phyloP scores from a whole-genome alignment of 2,888 invertebrate genomes.

The Mimas tiliae region DNA sequence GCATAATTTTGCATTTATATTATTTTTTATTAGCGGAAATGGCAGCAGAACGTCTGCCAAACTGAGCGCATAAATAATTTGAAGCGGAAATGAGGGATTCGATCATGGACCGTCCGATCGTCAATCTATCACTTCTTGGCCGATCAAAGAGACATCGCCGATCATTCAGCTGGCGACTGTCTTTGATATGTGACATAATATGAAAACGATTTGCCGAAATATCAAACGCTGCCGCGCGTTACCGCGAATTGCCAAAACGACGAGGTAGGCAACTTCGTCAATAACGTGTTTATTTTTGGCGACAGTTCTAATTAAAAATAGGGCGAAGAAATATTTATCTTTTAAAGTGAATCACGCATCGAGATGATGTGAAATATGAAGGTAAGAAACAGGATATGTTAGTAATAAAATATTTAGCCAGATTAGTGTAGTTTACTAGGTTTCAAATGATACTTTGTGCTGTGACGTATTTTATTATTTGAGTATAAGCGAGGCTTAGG shows the following conservation, averaged over 20 bases:
- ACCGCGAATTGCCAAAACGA: constrained; percentile 6
- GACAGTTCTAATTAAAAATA: constrained; percentile 17
- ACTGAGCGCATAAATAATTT: constrained; percentile 60
- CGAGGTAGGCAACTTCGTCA: constrained; percentile 1
- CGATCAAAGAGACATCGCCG: constrained; percentile 70
- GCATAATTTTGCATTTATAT: constrained; percentile 25
- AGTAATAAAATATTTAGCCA: not conserved
- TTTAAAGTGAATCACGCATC: not conserved
- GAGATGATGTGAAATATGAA: not conserved
- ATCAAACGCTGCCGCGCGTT: constrained; percentile 31
- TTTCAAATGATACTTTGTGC: too few relatives aligned
- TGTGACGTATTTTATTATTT: too few relatives aligned
- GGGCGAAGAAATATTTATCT: constrained; percentile 1
- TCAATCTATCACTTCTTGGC: constrained; percentile 65
- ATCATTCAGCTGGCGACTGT: constrained; percentile 37
- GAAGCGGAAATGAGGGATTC: constrained; percentile 64
- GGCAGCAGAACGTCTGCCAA: constrained; percentile 65
- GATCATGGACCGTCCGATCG: constrained; percentile 59
- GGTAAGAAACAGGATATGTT: not conserved
- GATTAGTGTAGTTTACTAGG: not conserved
- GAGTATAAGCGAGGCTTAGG: too few relatives aligned
- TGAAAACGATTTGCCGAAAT: constrained; percentile 29
- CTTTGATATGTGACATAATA: constrained; percentile 31
- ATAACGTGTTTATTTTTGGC: not conserved
- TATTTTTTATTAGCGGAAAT: constrained; percentile 52